A percentile compares a stretch with the other conserved stretches of the same genome.
Conservation (phyloP, 2,113 vertebrate genomes). For the Elanoides forficatus region DNA sequence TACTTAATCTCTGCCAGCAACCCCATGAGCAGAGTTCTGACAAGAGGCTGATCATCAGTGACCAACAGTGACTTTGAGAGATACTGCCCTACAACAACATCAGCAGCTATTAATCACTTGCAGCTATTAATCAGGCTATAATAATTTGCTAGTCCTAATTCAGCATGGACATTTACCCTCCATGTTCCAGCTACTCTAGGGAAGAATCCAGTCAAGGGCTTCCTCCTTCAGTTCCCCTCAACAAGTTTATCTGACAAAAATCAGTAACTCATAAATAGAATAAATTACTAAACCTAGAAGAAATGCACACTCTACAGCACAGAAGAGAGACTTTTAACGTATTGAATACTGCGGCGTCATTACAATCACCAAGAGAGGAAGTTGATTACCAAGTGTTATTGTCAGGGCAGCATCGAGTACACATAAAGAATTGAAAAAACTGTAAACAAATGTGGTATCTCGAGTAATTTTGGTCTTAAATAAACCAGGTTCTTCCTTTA, state of each 20-base stretch:
- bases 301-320: background rate
- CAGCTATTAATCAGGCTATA: background rate
- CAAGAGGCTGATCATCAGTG: background rate
- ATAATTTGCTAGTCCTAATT: background rate
- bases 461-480: background rate
- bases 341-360: background rate
- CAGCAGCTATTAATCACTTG: background rate
- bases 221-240: background rate
- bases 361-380: background rate
- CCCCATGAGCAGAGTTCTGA: accelerated
- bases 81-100: background rate
- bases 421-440: background rate
- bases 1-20: background rate
- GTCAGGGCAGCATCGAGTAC: background rate
- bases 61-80: background rate
- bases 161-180: background rate
- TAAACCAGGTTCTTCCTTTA: background rate
- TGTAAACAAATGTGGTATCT: background rate
- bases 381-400: background rate
- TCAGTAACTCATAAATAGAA: background rate
- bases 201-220: background rate
- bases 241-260: background rate
- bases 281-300: background rate
- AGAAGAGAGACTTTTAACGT: accelerated
- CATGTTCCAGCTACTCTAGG: background rate